Percentiles rank a stretch among this genome's conserved stretches.
phyloP scores from a whole-genome alignment of 1,140 invertebrate genomes.

The Reticulitermes speratus region DNA sequence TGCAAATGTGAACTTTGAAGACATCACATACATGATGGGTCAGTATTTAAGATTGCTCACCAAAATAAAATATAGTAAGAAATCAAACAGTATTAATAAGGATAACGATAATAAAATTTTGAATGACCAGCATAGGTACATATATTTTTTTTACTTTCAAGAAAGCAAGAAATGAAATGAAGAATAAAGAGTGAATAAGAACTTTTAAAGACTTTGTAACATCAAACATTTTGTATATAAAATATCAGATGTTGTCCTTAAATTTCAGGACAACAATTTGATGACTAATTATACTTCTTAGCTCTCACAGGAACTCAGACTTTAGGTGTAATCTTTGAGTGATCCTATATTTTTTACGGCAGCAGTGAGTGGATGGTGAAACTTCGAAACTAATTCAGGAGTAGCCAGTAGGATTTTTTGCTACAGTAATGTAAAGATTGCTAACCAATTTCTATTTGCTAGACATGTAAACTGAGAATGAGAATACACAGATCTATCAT shows the following conservation, averaged over 20 bases:
- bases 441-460: constrained; percentile 26
- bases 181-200: neutral
- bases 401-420: constrained; percentile 24
- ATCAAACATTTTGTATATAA: neutral
- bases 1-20: neutral
- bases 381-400: neutral
- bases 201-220: neutral
- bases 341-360: constrained; percentile 27
- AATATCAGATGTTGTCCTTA: neutral
- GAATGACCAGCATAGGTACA: neutral
- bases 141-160: neutral
- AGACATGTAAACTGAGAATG: constrained; percentile 23
- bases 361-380: neutral
- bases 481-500: constrained; percentile 11
- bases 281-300: neutral
- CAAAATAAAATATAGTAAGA: neutral
- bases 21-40: neutral
- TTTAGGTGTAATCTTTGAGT: neutral
- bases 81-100: constrained; percentile 1
- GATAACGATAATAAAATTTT: neutral
- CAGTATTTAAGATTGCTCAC: neutral
- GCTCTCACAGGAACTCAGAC: neutral
- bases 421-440: constrained; percentile 26
- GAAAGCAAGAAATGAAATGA: neutral
- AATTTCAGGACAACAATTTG: neutral